A percentile compares a stretch with the other conserved stretches of the same genome.
Conservation (phyloP, 2,113 vertebrate genomes). For the cattle (Bos taurus) region ARS-UCD2.0 NW_020192292.1:8103001-8103500, state of each 20-base stretch:
- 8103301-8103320: not conserved
- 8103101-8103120: not conserved
- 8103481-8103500: not conserved
- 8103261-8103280: not conserved
- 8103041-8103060: not conserved
- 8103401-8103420: not conserved
- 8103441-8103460: not conserved
- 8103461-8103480: not conserved
- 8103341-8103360: not conserved
- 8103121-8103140: not conserved
- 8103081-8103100: not conserved
- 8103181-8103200: not conserved
- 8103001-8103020: not conserved
- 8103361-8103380: not conserved
- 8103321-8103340: not conserved
- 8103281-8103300: not conserved
- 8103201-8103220: not conserved
- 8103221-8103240: not conserved
- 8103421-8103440: not conserved
- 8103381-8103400: not conserved
- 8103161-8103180: not conserved
- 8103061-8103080: not conserved
- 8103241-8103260: not conserved
- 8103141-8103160: not conserved
- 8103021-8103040: not conserved